Evolutionary conservation across 1,140 invertebrate genomes (phyloP).

Genomic region (Phortica variegata): DNA sequence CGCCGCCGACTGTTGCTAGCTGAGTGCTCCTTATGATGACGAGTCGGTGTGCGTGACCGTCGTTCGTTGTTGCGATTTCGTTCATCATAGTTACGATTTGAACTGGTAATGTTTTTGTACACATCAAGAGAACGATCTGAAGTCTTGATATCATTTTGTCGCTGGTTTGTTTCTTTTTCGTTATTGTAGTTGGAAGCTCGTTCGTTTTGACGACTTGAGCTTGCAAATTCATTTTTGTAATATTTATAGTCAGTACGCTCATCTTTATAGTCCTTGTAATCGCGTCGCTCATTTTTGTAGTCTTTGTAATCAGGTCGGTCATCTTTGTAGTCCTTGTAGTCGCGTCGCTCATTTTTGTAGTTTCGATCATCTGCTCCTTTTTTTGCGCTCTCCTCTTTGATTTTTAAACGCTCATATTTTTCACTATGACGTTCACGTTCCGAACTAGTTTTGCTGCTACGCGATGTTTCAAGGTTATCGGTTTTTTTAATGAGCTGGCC

Average conservation of each 20-base stretch:
- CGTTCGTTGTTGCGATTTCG: slow-evolving; percentile 3
- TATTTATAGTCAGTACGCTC: not conserved
- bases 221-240: slow-evolving; percentile 13
- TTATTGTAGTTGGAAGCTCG: not conserved
- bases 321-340: slow-evolving; percentile 11
- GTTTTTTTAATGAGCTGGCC: slow-evolving; percentile 42
- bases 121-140: too few relatives aligned
- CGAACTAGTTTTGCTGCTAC: slow-evolving; percentile 12
- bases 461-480: slow-evolving; percentile 16
- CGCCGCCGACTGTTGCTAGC: slow-evolving; percentile 15
- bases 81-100: slow-evolving; percentile 7
- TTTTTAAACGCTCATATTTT: not conserved
- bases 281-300: slow-evolving; percentile 1
- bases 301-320: slow-evolving; percentile 6
- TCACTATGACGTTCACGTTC: slow-evolving; percentile 11
- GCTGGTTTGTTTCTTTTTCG: too few relatives aligned
- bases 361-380: not conserved
- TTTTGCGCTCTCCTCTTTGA: not conserved
- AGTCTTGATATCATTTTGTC: not conserved
- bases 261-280: slow-evolving; percentile 1
- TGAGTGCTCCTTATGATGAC: not conserved
- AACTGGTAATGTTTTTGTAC: too few relatives aligned
- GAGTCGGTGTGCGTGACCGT: slow-evolving; percentile 14
- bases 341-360: not conserved
- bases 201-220: slow-evolving; percentile 8